Base-by-base conservation (phyloP, 2,797 vertebrate species). In the Paramormyrops hopkinsi region DNA sequence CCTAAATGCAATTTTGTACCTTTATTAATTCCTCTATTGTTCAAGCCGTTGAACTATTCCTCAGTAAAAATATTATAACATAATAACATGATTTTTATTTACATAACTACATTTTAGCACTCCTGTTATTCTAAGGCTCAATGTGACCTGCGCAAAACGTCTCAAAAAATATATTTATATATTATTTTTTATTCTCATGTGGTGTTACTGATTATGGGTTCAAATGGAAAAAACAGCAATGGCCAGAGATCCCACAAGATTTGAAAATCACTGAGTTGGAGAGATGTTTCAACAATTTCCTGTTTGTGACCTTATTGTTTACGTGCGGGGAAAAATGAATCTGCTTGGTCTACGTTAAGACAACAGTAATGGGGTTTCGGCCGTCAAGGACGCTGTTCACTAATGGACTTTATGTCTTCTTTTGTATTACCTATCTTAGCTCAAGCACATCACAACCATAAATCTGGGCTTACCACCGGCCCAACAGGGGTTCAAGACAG, bases 261-360 rank as follows among this genome's bases (percentile, higher is more conserved):
- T 22, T 22, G n/a, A 50, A 51, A 51, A 48, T 84, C 8, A 3
- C 19, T 84, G 82, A 84, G 46, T 50, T 25, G 44, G n/a, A 50
- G 48, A 51, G 46, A 25, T 88, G 87, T 91, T 90, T 88, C 85
- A 89, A 89, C 46, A 7, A 89, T 89, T 95, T 95, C 93, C 93
- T 94, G 93, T 95, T 91, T 91, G 91, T 91, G 92, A 93, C 94
- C 90, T 92, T 51, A 50, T 85, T 51, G 48, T 85, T 85, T 51
- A 17, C 19, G 29, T 17, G 22, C 48, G 6, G 8, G 9, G 82
- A 2, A 51, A 50, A 51, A 85, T 29, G 17, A 48, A 51, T 44
- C 41, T 2, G 3, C n/a, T 25, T 50, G 41, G 82, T 85, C 22
- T 25, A 19, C 9, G 14, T 9, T 85, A 25, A 25, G 46, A 5